These are phyloP conservation scores for Euura lappo DNA, from an alignment of 1,140 invertebrate species.

Conservation along the genomic window DNA sequence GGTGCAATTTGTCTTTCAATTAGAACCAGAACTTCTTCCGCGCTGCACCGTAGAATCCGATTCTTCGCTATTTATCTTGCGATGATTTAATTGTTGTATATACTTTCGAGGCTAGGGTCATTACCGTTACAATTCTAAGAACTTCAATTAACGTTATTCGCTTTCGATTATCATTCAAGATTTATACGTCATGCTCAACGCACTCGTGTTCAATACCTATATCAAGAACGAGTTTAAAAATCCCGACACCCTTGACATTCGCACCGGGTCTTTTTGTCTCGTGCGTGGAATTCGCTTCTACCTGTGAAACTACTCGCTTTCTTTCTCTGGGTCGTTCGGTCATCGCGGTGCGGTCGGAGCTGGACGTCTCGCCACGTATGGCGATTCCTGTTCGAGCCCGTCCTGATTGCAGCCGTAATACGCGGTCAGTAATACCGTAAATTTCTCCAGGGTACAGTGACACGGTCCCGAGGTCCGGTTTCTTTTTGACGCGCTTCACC, in stretches of 20 bases:
- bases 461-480: background rate
- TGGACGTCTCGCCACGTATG: background rate
- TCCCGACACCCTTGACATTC: no score
- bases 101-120: background rate
- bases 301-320: background rate
- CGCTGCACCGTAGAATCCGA: background rate
- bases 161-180: background rate
- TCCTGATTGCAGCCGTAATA: background rate
- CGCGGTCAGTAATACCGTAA: background rate
- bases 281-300: no score
- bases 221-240: no score
- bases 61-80: background rate
- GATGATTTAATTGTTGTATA: background rate
- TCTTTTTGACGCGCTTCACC: background rate
- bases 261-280: no score
- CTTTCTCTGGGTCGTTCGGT: conserved; percentile 4
- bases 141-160: background rate
- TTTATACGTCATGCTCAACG: background rate
- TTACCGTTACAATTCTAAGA: background rate
- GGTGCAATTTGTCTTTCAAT: conserved; percentile 1
- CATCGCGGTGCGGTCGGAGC: background rate
- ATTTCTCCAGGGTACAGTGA: conserved; percentile 4
- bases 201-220: no score
- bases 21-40: background rate
- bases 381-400: background rate